phyloP scores from a whole-genome alignment of 1,140 invertebrate genomes.

The Coptotermes formosanus region DNA sequence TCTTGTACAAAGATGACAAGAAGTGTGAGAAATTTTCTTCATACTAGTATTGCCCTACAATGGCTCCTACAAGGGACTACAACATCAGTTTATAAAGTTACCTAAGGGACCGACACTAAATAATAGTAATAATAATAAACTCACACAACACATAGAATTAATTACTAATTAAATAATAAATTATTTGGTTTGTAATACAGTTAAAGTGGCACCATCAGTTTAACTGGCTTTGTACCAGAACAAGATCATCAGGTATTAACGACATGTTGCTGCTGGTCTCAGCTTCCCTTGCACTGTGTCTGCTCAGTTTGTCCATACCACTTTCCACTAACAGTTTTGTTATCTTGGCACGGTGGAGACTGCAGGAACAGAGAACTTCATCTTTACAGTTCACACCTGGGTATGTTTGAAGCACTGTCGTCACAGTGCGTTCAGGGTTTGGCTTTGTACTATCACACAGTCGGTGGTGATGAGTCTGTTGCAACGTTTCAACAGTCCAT shows the following conservation, averaged over 20 bases:
- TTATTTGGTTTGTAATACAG: conserved; percentile 65
- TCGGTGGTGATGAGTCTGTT: conserved; percentile 29
- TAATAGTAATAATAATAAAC: conserved; percentile 28
- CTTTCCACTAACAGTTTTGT: conserved; percentile 11
- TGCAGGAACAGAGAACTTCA: not conserved
- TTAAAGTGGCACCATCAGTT: conserved; percentile 50
- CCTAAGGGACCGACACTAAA: conserved; percentile 26
- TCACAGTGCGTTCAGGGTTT: not conserved
- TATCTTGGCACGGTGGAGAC: conserved; percentile 12
- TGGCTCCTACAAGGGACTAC: not conserved
- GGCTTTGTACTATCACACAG: conserved; percentile 41
- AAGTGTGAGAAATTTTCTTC: conserved; percentile 21
- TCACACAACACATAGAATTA: conserved; percentile 42
- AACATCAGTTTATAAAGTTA: conserved; percentile 24
- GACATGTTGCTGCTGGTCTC: not conserved
- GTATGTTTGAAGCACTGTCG: conserved; percentile 1
- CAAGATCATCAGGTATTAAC: conserved; percentile 41
- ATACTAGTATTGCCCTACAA: conserved; percentile 7
- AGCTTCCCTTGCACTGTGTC: not conserved
- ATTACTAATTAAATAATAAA: conserved; percentile 55
- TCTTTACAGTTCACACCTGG: not conserved
- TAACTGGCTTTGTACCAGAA: conserved; percentile 42
- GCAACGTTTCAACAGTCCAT: conserved; percentile 1
- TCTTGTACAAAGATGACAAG: conserved; percentile 28
- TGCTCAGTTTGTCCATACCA: conserved; percentile 31